Evolutionary conservation across 2,113 vertebrate genomes (phyloP).

Genomic region (Gavia stellata): DNA sequence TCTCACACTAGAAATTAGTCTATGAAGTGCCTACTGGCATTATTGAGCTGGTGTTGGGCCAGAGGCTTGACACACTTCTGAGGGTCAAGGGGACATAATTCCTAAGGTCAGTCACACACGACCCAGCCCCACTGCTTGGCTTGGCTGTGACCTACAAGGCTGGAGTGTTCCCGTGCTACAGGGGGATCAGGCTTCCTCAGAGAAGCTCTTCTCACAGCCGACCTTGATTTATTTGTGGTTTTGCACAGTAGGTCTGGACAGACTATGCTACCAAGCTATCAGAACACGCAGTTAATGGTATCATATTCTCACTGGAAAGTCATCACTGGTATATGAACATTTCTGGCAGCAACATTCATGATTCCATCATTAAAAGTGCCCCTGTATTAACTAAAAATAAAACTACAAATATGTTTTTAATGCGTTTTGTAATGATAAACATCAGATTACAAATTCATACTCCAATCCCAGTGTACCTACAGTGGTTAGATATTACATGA

Average conservation of each 20-base stretch:
- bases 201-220: background rate
- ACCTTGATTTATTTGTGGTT: background rate
- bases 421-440: background rate
- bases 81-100: background rate
- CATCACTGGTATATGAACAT: background rate
- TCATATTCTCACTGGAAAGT: background rate
- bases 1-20: background rate
- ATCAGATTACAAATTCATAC: background rate
- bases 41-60: background rate
- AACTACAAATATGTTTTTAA: background rate
- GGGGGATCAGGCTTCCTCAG: background rate
- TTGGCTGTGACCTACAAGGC: background rate
- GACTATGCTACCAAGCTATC: background rate
- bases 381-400: background rate
- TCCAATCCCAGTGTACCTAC: background rate
- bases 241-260: background rate
- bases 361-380: background rate
- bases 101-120: background rate
- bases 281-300: background rate
- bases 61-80: background rate
- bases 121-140: background rate
- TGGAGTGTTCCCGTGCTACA: background rate
- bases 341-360: background rate
- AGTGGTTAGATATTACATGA: background rate
- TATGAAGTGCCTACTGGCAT: background rate